Conservation (phyloP, 2,888 invertebrate genomes). For the Mellilla xanthometata region DNA sequence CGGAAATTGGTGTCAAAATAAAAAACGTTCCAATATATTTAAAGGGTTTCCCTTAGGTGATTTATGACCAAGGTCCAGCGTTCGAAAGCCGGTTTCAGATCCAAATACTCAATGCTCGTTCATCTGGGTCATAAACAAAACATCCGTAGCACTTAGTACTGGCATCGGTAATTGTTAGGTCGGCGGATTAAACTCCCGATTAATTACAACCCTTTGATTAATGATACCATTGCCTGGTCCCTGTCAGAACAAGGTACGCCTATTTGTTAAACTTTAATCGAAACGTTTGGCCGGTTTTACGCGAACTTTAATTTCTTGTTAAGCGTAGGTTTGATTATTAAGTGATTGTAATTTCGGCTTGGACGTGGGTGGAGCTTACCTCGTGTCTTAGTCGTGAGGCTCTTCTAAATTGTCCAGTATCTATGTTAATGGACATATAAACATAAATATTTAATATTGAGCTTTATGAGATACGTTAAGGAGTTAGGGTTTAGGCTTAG, state of each 20-base stretch:
- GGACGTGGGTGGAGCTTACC: background rate
- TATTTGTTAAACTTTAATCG: slow-evolving; percentile 24
- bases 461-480: too few species aligned
- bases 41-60: slow-evolving; percentile 27
- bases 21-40: slow-evolving; percentile 30
- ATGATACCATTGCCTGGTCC: slow-evolving; percentile 15
- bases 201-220: slow-evolving; percentile 27
- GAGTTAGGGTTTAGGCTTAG: too few species aligned
- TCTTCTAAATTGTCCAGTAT: too few species aligned
- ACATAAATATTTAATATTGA: too few species aligned
- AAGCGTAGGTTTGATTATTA: slow-evolving; percentile 5
- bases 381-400: background rate
- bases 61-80: slow-evolving; percentile 24
- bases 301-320: slow-evolving; percentile 5
- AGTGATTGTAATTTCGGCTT: slow-evolving; percentile 6
- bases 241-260: slow-evolving; percentile 16
- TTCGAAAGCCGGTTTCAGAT: slow-evolving; percentile 4
- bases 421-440: too few species aligned
- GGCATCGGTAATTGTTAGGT: slow-evolving; percentile 25
- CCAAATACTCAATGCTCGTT: slow-evolving; percentile 8
- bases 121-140: slow-evolving; percentile 36
- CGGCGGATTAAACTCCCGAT: slow-evolving; percentile 39
- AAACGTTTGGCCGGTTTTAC: slow-evolving; percentile 10
- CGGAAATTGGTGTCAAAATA: slow-evolving; percentile 26
- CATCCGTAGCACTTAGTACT: slow-evolving; percentile 41